A percentile compares a stretch with the other conserved stretches of the same genome.
Conservation (phyloP, 2,113 vertebrate genomes). For the Cololabis saira region DNA sequence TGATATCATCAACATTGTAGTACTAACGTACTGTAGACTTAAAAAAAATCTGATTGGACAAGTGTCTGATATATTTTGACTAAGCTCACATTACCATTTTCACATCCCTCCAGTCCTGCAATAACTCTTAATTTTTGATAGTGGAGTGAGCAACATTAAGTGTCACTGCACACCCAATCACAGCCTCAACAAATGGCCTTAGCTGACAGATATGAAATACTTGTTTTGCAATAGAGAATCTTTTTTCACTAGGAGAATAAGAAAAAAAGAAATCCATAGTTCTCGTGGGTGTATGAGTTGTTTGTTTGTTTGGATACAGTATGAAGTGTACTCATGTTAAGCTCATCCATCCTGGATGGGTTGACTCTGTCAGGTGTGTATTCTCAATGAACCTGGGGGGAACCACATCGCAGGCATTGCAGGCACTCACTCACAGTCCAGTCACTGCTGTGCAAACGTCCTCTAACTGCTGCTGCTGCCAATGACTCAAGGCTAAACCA, state of each 20-base stretch:
- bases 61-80: no score
- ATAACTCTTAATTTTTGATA: no score
- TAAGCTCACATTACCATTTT: no score
- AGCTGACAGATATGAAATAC: conserved; percentile 27
- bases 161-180: conserved; percentile 7
- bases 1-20: no score
- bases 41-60: no score
- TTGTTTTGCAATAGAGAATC: conserved; percentile 58
- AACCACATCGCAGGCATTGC: conserved; percentile 24
- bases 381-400: conserved; percentile 70
- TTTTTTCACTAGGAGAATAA: conserved; percentile 33
- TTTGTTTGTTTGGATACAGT: conserved; percentile 21
- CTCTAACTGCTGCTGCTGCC: conserved; percentile 40
- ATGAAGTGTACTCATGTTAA: conserved; percentile 15
- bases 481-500: conserved; percentile 41
- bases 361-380: conserved; percentile 60
- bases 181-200: conserved; percentile 33
- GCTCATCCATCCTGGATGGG: conserved; percentile 67
- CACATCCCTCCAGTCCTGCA: no score
- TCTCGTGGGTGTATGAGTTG: conserved; percentile 7
- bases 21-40: no score
- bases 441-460: conserved; percentile 57
- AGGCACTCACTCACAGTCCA: conserved; percentile 36
- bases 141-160: background rate
- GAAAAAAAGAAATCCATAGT: conserved; percentile 39